Percentiles rank a stretch among this genome's conserved stretches.
phyloP scores from a whole-genome alignment of 2,113 vertebrate genomes.

The Eclectus roratus region DNA sequence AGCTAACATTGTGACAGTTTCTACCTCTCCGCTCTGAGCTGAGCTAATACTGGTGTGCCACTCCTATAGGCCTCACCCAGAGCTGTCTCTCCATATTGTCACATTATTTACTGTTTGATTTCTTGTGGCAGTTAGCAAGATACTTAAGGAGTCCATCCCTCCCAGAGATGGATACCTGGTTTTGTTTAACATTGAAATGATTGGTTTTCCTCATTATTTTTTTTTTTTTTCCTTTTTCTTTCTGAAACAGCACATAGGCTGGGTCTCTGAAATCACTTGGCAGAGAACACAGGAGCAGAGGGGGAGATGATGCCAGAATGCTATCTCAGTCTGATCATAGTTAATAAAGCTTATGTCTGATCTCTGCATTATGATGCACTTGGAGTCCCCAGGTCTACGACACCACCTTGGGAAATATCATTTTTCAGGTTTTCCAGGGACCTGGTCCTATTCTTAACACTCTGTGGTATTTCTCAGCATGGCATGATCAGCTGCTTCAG shows the following conservation, averaged over 20 bases:
- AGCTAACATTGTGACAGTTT: not conserved
- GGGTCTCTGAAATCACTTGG: not conserved
- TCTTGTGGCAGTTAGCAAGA: not conserved
- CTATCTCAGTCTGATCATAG: not conserved
- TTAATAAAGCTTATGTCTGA: not conserved
- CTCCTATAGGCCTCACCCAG: not conserved
- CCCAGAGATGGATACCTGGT: rapidly evolving
- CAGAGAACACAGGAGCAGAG: not conserved
- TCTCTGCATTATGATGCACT: not conserved
- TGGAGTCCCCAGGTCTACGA: not conserved
- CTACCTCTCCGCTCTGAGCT: rapidly evolving
- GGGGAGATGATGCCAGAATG: not conserved
- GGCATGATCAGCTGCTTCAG: not conserved
- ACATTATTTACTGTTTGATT: not conserved
- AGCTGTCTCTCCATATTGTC: not conserved
- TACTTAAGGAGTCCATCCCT: not conserved
- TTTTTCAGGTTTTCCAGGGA: not conserved
- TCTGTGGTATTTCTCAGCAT: not conserved
- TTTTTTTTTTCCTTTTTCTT: not conserved
- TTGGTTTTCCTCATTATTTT: not conserved
- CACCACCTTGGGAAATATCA: not conserved
- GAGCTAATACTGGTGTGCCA: not conserved
- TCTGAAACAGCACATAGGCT: not conserved
- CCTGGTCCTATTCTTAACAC: not conserved
- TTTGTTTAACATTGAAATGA: not conserved